Evolutionary conservation across 1,140 invertebrate genomes (phyloP).

Genomic region (Musca vetustissima): DNA sequence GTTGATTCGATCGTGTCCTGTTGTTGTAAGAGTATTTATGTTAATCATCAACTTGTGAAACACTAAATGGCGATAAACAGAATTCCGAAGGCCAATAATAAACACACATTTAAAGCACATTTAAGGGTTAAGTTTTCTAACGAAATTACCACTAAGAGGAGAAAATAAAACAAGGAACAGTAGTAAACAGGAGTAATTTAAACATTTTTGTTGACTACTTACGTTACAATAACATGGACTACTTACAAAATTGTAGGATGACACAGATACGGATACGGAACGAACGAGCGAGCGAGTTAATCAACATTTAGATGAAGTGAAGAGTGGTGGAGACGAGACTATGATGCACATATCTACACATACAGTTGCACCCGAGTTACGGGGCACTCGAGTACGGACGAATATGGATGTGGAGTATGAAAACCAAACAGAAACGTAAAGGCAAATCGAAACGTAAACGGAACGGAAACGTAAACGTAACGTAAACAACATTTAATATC

Average conservation of each 20-base stretch:
- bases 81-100: no score
- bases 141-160: no score
- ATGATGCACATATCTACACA: no score
- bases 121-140: no score
- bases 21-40: conserved; percentile 4
- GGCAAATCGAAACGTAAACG: background rate
- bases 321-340: no score
- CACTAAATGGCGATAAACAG: background rate
- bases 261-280: background rate
- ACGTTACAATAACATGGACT: conserved; percentile 9
- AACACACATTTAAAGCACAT: no score
- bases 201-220: background rate
- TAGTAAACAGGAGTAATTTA: no score
- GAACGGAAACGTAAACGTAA: conserved; percentile 6
- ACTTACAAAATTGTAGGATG: conserved; percentile 17
- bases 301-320: no score
- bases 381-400: background rate
- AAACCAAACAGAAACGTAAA: conserved; percentile 10
- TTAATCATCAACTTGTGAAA: conserved; percentile 1
- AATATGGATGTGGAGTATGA: background rate
- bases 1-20: conserved; percentile 86
- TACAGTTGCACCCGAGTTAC: background rate
- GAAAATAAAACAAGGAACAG: no score
- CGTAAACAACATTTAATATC: conserved; percentile 1
- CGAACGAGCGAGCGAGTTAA: no score